These are phyloP conservation scores for Neosilurus mollespiculum DNA, from an alignment of 2,797 vertebrate species.

Conservation along the genomic window DNA sequence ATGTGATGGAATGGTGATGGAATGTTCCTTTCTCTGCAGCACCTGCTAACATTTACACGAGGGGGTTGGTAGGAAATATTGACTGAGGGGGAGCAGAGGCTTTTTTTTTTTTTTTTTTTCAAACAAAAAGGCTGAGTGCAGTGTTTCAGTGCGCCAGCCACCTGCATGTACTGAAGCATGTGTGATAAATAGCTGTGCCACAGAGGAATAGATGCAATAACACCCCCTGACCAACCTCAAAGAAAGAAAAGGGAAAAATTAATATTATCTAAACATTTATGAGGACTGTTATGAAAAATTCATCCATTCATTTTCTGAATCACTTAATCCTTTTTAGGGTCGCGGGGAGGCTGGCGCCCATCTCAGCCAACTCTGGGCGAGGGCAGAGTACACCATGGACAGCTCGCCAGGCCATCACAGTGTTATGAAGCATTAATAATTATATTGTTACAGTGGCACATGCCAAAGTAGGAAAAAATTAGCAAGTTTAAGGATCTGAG, in stretches of 20 bases:
- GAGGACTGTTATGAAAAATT: too few species aligned
- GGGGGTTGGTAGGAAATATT: slow-evolving; percentile 53
- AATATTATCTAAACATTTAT: not conserved
- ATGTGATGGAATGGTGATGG: not conserved
- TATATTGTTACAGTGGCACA: too few species aligned
- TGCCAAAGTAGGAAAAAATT: too few species aligned
- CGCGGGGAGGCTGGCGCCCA: too few species aligned
- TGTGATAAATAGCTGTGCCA: slow-evolving; percentile 5
- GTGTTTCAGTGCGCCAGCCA: slow-evolving; percentile 58
- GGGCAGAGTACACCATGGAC: too few species aligned
- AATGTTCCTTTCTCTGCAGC: not conserved
- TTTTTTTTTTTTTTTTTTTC: slow-evolving; percentile 39
- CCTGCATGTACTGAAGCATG: slow-evolving; percentile 37
- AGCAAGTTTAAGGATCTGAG: too few species aligned
- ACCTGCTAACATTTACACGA: slow-evolving; percentile 14
- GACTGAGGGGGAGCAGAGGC: slow-evolving; percentile 61
- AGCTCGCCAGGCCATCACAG: too few species aligned
- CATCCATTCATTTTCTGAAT: too few species aligned
- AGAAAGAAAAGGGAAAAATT: not conserved
- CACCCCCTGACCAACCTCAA: not conserved
- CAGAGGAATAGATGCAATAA: slow-evolving; percentile 1
- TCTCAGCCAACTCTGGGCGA: too few species aligned
- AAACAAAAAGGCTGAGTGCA: slow-evolving; percentile 47
- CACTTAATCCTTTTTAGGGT: too few species aligned
- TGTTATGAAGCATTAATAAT: too few species aligned